Base-by-base conservation (phyloP, 2,797 vertebrate species). In the Paguma larvata region DNA sequence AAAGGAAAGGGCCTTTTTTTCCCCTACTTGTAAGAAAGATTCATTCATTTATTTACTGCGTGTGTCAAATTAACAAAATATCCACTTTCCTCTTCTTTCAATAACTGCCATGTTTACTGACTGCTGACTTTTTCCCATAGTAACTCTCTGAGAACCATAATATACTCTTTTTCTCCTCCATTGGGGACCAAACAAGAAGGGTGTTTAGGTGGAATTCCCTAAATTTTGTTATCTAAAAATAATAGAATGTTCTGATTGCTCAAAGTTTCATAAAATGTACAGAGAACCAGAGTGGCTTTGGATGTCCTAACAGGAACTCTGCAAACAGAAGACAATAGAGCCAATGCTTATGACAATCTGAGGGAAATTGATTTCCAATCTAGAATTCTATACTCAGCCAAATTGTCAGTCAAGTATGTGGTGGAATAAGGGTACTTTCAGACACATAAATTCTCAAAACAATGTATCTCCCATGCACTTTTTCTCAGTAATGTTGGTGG, bases 361-460 rank as follows among this genome's bases (percentile, higher is more conserved):
- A 62, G 15, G 59, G 38, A 30, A 63, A 56, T 14, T 59, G 23
- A 34, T 41, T 80, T 70, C 85, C 77, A 59, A 18, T 82, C 38
- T 34, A 86, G 77, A 53, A 53, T 75, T 79, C 46, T 6, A 14
- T 18, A 78, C 18, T 46, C 41, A 77, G n/a, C 6, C 56, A 62
- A 83, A 62, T n/a, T n/a, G 72, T 72, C 84, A 59, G 6, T 34
- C 32, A 78, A 63, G 65, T 84, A 23, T 4, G 32, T 25, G 4
- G 21, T 84, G 13, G 21, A 44, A 63, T 68, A 70, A 73, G 34
- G 34, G 65, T 16, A 68, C 19, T 70, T 96, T 83, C 46, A 86
- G n/a, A 83, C 34, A 80, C 23, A 27, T 27, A 68, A 14, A 15
- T 91, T 93, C 72, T 90, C 46, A 23, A 75, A 95, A 95, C 92